Evolutionary conservation across 1,140 invertebrate genomes (phyloP).

Genomic region (Halesus radiatus): DNA sequence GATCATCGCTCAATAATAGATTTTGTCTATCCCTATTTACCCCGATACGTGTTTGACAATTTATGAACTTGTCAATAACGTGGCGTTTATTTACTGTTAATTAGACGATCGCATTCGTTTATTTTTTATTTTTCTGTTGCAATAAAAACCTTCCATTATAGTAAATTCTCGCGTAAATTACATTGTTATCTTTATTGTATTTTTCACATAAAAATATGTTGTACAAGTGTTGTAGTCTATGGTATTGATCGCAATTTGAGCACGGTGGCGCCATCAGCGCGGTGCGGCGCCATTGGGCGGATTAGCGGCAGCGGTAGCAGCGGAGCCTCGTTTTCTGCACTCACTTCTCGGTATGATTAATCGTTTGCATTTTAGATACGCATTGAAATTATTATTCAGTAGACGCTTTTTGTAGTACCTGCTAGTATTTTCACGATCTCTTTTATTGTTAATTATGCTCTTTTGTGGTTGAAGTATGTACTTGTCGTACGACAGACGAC

Average conservation of each 20-base stretch:
- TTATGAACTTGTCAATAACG: no score
- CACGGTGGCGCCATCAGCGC: slow-evolving; percentile 36
- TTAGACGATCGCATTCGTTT: no score
- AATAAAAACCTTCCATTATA: no score
- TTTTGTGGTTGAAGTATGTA: neutral
- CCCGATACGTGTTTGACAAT: no score
- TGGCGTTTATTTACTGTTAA: no score
- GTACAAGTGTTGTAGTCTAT: slow-evolving; percentile 28
- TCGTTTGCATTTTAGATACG: slow-evolving; percentile 5
- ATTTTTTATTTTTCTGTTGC: no score
- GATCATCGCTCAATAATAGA: no score
- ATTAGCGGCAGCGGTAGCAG: slow-evolving; percentile 23
- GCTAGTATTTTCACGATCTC: neutral
- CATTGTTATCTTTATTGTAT: no score
- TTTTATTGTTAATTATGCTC: neutral
- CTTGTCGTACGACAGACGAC: slow-evolving; percentile 20
- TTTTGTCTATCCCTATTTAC: no score
- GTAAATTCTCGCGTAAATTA: no score
- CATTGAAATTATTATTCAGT: slow-evolving; percentile 16
- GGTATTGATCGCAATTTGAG: slow-evolving; percentile 39
- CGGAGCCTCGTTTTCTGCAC: slow-evolving; percentile 31
- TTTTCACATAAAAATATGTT: no score
- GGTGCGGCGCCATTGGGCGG: slow-evolving; percentile 1
- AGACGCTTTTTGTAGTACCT: neutral
- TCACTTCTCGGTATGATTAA: slow-evolving; percentile 36